A percentile compares a stretch with the other conserved stretches of the same genome.
Evolutionary conservation across 2,797 vertebrate genomes (phyloP).

Genomic region (Menidia menidia): DNA sequence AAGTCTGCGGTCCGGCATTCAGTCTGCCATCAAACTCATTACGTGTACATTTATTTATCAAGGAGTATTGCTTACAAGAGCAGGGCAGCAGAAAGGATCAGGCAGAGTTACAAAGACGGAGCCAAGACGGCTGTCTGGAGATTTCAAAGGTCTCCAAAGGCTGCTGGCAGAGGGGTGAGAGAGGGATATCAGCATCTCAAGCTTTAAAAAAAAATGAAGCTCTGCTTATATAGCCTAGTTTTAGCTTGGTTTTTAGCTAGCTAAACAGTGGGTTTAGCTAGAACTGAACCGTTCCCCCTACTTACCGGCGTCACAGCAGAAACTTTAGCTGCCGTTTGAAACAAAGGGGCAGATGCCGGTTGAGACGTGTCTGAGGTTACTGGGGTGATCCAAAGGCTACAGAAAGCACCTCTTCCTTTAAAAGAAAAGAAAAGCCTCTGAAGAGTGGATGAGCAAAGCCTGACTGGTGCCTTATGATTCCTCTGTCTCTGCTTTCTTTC

Average conservation of each 20-base stretch:
- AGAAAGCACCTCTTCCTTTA: slow-evolving; percentile 40
- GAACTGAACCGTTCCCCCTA: no score
- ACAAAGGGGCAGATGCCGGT: slow-evolving; percentile 77
- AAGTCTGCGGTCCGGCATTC: neutral
- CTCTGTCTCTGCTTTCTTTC: slow-evolving; percentile 45
- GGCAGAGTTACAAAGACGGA: slow-evolving; percentile 15
- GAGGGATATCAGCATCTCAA: neutral
- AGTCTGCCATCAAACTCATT: neutral
- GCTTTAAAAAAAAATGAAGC: neutral
- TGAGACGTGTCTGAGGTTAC: slow-evolving; percentile 69
- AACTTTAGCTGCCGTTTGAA: slow-evolving; percentile 78
- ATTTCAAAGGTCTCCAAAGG: slow-evolving; percentile 22
- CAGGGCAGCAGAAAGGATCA: slow-evolving; percentile 17
- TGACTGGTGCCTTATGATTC: slow-evolving; percentile 18
- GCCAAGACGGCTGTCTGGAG: slow-evolving; percentile 28
- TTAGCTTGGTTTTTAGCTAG: slow-evolving; percentile 4
- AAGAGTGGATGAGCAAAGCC: slow-evolving; percentile 36
- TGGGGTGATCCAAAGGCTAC: slow-evolving; percentile 45
- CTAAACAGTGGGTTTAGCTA: no score
- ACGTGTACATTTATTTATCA: slow-evolving; percentile 9
- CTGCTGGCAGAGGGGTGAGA: neutral
- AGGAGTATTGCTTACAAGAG: slow-evolving; percentile 6
- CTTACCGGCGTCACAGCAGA: slow-evolving; percentile 46
- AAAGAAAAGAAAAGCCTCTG: no score
- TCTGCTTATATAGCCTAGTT: neutral